A percentile compares a stretch with the other conserved stretches of the same genome.
phyloP scores from a whole-genome alignment of 2,888 invertebrate genomes.

The Drosophila setosimentum region DNA sequence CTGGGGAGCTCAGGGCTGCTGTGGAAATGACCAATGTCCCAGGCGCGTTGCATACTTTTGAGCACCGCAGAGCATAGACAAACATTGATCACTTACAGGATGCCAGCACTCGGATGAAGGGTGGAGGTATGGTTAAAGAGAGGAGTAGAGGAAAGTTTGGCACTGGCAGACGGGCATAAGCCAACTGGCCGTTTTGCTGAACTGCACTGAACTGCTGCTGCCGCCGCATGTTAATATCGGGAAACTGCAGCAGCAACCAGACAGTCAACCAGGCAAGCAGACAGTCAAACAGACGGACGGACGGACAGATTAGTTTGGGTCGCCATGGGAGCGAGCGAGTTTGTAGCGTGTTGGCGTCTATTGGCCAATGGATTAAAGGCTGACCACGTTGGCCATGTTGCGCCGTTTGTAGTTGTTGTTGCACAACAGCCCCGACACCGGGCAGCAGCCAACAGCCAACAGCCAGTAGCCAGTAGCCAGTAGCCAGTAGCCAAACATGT shows the following conservation, averaged over 20 bases:
- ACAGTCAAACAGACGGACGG: not conserved
- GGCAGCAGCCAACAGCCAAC: not conserved
- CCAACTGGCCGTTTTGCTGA: conserved; percentile 68
- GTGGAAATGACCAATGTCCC: conserved; percentile 69
- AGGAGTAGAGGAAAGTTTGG: not conserved
- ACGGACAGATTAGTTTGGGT: not conserved
- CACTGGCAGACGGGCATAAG: conserved; percentile 41
- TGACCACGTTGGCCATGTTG: conserved; percentile 57
- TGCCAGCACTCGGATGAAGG: conserved; percentile 25
- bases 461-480: conserved; percentile 1
- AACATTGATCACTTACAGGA: conserved; percentile 81
- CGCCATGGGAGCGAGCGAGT: conserved; percentile 13
- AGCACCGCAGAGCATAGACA: conserved; percentile 72
- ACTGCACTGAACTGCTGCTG: conserved; percentile 54
- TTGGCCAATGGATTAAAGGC: conserved; percentile 74
- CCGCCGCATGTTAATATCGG: conserved; percentile 72
- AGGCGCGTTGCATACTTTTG: conserved; percentile 59
- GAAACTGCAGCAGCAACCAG: conserved; percentile 16
- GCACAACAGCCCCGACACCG: conserved; percentile 1
- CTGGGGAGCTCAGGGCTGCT: not conserved
- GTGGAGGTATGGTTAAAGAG: not conserved
- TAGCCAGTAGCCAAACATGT: conserved; percentile 32
- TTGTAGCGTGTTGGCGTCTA: conserved; percentile 54
- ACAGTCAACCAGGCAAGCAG: conserved; percentile 1
- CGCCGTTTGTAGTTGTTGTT: conserved; percentile 10